A percentile compares a stretch with the other conserved stretches of the same genome.
These are phyloP conservation scores for Megalonaias nervosa DNA, from an alignment of 1,140 invertebrate species.

Conservation along the genomic window DNA sequence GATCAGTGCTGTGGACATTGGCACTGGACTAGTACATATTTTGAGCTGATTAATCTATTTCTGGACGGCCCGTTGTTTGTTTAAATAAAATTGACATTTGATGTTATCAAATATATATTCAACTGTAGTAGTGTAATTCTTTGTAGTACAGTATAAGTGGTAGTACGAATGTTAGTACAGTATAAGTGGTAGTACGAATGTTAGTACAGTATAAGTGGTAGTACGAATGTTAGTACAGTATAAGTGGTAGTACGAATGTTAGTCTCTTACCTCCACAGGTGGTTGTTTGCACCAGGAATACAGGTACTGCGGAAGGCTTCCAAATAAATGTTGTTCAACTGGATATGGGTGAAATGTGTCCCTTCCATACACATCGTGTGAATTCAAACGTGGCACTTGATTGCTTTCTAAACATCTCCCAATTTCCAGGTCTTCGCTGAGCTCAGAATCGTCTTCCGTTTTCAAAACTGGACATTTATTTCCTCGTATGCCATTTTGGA, in stretches of 20 bases:
- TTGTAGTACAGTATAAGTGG: too few relatives aligned
- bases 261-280: conserved; percentile 4
- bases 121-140: too few relatives aligned
- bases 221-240: too few relatives aligned
- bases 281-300: conserved; percentile 24
- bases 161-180: too few relatives aligned
- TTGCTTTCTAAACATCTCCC: conserved; percentile 73
- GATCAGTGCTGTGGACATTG: too few relatives aligned
- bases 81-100: too few relatives aligned
- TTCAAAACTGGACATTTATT: conserved; percentile 22
- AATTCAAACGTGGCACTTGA: conserved; percentile 67
- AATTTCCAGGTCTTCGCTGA: conserved; percentile 44
- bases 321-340: conserved; percentile 15
- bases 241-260: too few relatives aligned
- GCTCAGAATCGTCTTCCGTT: conserved; percentile 28
- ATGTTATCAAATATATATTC: too few relatives aligned
- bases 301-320: conserved; percentile 16
- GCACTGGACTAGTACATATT: too few relatives aligned
- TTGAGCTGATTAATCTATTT: too few relatives aligned
- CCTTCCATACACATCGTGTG: conserved; percentile 23
- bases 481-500: conserved; percentile 25
- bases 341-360: conserved; percentile 35
- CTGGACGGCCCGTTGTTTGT: too few relatives aligned
- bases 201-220: neutral
- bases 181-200: too few relatives aligned